Conservation (phyloP, 2,113 vertebrate genomes). For the Pionites leucogaster region DNA sequence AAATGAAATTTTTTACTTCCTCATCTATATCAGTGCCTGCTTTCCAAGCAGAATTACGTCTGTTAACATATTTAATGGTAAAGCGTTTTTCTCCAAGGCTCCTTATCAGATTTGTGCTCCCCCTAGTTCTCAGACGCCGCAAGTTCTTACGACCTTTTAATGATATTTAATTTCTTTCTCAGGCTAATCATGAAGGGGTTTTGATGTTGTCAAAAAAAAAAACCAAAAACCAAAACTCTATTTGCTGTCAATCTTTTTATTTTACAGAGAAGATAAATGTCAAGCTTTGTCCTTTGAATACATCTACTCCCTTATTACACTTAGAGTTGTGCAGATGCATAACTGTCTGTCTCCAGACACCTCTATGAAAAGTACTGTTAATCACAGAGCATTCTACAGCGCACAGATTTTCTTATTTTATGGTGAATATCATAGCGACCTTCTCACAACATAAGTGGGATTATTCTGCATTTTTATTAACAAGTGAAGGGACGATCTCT, state of each 20-base stretch:
- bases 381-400: background rate
- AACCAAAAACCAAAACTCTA: accelerated
- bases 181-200: background rate
- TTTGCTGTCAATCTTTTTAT: background rate
- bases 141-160: slow-evolving; percentile 4
- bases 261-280: slow-evolving; percentile 24
- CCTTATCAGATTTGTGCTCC: background rate
- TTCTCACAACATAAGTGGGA: background rate
- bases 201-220: background rate
- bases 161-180: background rate
- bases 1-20: background rate
- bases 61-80: background rate
- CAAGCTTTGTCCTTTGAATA: slow-evolving; percentile 19
- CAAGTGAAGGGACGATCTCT: background rate
- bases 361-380: background rate
- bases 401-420: background rate
- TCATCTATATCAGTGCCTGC: background rate
- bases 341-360: background rate
- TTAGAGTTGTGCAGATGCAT: background rate
- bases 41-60: background rate
- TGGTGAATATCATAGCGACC: background rate
- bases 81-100: background rate
- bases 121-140: background rate
- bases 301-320: background rate
- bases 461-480: background rate